phyloP scores from a whole-genome alignment of 2,888 invertebrate genomes.

The Pemphredon lugubris region DNA sequence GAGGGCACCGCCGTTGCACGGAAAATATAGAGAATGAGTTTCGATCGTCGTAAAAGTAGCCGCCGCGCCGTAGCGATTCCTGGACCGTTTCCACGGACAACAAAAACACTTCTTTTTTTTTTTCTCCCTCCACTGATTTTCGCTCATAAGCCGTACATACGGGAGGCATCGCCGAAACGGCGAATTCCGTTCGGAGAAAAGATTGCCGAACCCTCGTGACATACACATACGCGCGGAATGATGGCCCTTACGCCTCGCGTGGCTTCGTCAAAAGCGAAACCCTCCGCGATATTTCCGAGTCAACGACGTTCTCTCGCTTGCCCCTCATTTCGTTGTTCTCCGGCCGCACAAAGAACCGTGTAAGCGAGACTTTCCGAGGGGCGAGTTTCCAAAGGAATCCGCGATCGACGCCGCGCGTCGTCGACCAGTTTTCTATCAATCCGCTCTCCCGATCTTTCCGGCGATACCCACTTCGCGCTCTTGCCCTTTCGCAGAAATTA shows the following conservation, averaged over 20 bases:
- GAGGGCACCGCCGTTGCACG: slow-evolving; percentile 6
- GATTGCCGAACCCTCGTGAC: slow-evolving; percentile 43
- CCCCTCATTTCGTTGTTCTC: slow-evolving; percentile 46
- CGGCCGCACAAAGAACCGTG: slow-evolving; percentile 44
- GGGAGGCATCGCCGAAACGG: slow-evolving; percentile 11
- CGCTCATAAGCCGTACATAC: too few relatives aligned
- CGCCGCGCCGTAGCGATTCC: slow-evolving; percentile 9
- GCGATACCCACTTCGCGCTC: neutral
- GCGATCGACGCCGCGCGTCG: slow-evolving; percentile 46
- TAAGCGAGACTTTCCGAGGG: slow-evolving; percentile 39
- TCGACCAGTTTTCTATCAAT: slow-evolving; percentile 54
- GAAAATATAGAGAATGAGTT: neutral
- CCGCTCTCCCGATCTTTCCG: slow-evolving; percentile 49
- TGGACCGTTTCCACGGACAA: slow-evolving; percentile 2
- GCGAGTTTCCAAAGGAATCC: slow-evolving; percentile 50
- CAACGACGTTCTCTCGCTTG: slow-evolving; percentile 55
- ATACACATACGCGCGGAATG: slow-evolving; percentile 34
- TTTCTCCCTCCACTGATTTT: neutral
- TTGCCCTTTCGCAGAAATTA: too few relatives aligned
- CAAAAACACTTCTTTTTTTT: neutral
- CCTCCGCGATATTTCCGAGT: slow-evolving; percentile 62
- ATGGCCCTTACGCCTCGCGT: slow-evolving; percentile 53
- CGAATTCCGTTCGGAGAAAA: slow-evolving; percentile 23
- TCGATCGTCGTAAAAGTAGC: neutral
- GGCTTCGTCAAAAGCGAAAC: slow-evolving; percentile 60